Conservation (phyloP, 2,797 vertebrate genomes). For the Ammospiza maritima region DNA sequence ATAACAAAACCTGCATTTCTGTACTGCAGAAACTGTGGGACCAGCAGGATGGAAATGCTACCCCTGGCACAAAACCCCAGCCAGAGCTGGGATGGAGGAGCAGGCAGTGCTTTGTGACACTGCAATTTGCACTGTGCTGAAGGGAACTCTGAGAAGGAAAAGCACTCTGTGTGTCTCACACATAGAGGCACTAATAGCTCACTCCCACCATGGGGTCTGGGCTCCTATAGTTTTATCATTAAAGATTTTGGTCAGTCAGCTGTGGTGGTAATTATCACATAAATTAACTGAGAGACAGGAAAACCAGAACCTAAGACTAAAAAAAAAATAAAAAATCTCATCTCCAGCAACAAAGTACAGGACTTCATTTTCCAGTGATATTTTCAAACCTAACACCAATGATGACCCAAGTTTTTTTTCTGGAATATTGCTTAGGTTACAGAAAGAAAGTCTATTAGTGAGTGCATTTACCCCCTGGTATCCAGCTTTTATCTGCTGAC, state of each 20-base stretch:
- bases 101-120: neutral
- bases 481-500: slow-evolving; percentile 66
- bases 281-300: slow-evolving; percentile 61
- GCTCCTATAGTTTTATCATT: slow-evolving; percentile 61
- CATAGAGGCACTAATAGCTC: slow-evolving; percentile 47
- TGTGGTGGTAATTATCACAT: slow-evolving; percentile 71
- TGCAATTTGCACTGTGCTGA: neutral
- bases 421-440: slow-evolving; percentile 46
- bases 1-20: too few species aligned
- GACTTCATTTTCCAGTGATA: slow-evolving; percentile 49
- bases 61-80: neutral
- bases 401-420: slow-evolving; percentile 39
- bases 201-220: slow-evolving; percentile 30
- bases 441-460: slow-evolving; percentile 54
- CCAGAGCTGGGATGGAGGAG: too few species aligned
- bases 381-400: slow-evolving; percentile 55
- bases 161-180: slow-evolving; percentile 13
- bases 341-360: slow-evolving; percentile 37
- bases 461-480: slow-evolving; percentile 68
- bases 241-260: slow-evolving; percentile 69
- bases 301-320: neutral
- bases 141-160: neutral
- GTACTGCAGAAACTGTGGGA: neutral
- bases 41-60: neutral
- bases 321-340: neutral